Evolutionary conservation across 2,888 invertebrate species (phyloP), one percentile per base, ranked within the genome.

Genomic region (Limnephilus lunatus): DNA sequence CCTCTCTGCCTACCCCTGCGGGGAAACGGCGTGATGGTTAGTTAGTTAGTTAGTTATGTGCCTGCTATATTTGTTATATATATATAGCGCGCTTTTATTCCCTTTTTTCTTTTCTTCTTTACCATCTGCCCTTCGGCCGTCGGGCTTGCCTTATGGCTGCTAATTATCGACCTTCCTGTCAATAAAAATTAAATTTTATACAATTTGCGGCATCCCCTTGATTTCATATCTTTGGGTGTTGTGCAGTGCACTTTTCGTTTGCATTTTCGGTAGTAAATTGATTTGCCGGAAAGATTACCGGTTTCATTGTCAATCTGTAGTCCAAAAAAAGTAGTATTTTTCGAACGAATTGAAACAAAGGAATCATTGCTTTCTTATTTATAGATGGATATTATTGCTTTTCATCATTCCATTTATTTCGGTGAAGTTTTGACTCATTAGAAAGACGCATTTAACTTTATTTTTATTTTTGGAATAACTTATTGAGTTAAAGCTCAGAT

Each of bases 81-180:
- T 35, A 81, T 15, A 53, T 53, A 53, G n/a, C 30, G 48, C 15
- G 82, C 81, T 39, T 31, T 91, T 86, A 81, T 83, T 90, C 68
- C 39, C 31, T 68, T 90, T 53, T 91, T 91, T 48, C 48, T 91
- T 91, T 44, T 86, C 91, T 92, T 90, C 89, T 87, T 85, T 81
- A 90, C 81, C 92, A 92, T 90, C 91, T 92, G 92, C 91, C 91
- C 82, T 91, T 35, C 31, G 35, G 80, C 19, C 35, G 85, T 3
- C 82, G 81, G 35, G 88, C 80, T 68, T 68, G 80, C 88, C 88
- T 88, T 88, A 31, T 88, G 88, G 80, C 80, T 15, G 14, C 25
- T 80, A 88, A 88, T 88, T 88, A 68, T 80, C 80, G 19, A 80
- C 80, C 88, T 80, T 80, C 88, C 80, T 32, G 88, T 68, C 88